Evolutionary conservation across 1,140 invertebrate species (phyloP), one percentile per base, ranked within the genome.

Genomic region (Ceratina japonica): DNA sequence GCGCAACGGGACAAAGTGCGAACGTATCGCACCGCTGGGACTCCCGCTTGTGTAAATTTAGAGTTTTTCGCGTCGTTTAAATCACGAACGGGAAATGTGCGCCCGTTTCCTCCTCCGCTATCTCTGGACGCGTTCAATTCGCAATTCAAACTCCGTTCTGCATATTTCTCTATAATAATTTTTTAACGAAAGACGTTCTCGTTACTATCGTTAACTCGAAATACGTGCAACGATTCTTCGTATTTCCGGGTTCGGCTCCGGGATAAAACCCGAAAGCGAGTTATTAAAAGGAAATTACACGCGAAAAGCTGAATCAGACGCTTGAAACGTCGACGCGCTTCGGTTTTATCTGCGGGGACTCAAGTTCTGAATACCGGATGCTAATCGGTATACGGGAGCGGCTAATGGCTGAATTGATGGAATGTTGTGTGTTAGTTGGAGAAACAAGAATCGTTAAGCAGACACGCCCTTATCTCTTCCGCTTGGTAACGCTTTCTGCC

Each of bases 381-480:
- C 37, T 76, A 70, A 76, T 70, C 75, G 75, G 44, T 15, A 37
- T 18, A 75, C 31, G 10, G 24, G 37, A 27, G 54, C 44, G 8
- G 74, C 24, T 76, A 76, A 69, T 61, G 75, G 37, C 56, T 27
- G 52, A 74, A 74, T 65, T 73, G 61, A 74, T 62, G 49, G 49
- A 73, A 79, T 49, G 62, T 65, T 66, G 31, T 62, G 70, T 66
- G 68, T 63, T 73, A 64, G 69, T 73, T 79, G 4, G 24, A 5
- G 56, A 70, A 73, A 73, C 69, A 64, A 65, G 61, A 65, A 72
- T 79, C 69, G 69, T 79, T 73, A 74, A 74, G 31, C 77, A 59
- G 56, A 12, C 59, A n/a, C 37, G 4, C 13, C 54, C 77, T 79
- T 79, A 79, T 79, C 77, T 79, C 77, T 79, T 79, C 77, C 70